These are phyloP conservation scores for Apis laboriosa DNA, from an alignment of 1,140 invertebrate genomes.

Conservation along the genomic window DNA sequence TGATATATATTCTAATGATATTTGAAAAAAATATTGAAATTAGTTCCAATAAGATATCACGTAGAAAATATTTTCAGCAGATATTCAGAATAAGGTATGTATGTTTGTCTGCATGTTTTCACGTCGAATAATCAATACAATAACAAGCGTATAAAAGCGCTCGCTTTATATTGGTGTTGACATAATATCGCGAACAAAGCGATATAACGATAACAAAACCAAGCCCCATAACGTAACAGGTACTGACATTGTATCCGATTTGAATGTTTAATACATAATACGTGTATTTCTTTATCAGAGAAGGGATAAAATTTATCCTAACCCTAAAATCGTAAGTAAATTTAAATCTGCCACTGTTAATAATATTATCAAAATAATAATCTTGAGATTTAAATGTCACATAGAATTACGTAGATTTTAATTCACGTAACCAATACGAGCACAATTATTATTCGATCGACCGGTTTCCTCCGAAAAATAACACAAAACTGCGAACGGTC, in stretches of 20 bases:
- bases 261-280: background rate
- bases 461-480: conserved; percentile 8
- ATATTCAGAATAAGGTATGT: background rate
- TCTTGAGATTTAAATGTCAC: background rate
- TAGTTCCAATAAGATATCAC: too few species aligned
- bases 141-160: background rate
- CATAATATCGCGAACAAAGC: conserved; percentile 6
- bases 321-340: too few species aligned
- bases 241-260: background rate
- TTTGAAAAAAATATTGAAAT: too few species aligned
- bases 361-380: background rate
- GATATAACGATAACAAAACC: background rate
- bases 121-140: conserved; percentile 16
- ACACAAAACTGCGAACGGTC: conserved; percentile 16
- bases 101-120: conserved; percentile 11
- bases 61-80: background rate
- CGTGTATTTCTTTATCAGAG: too few species aligned
- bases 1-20: too few species aligned
- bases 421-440: background rate
- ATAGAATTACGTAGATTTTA: background rate
- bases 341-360: background rate
- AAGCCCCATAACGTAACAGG: background rate
- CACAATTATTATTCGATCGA: conserved; percentile 3
- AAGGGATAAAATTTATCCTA: too few species aligned
- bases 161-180: background rate